Evolutionary conservation across 23 tunicate genomes (phyloP), one percentile per base, ranked within the genome.

Genomic region (Trididemnum miniatum): DNA sequence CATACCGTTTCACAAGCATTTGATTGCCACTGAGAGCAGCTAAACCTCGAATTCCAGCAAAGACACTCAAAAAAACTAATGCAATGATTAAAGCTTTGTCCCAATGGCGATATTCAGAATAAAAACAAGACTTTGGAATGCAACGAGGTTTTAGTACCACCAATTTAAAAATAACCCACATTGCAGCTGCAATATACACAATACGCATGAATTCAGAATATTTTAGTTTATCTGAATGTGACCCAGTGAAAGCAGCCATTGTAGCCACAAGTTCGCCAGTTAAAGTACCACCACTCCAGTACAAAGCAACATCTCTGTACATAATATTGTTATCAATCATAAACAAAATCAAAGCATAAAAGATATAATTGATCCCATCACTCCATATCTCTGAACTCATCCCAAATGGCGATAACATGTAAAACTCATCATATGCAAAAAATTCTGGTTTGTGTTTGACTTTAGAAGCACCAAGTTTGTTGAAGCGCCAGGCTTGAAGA

Each of bases 271-370:
- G 83, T 79, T 85, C 83, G 34, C 89, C 78, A 0, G 89, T 64
- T 20, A 85, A 24, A 37, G 80, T 85, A 1, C 74, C 76, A 18
- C 96, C 89, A 62, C 74, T 49, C 96, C 96, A 90, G 35, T 90
- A 90, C 62, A 90, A 50, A 1, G 85, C 86, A 32, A 59, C 54
- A 33, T 73, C 62, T 64, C 89, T 28, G 71, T 74, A 82, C 32
- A 73, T 78, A 26, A 69, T 37, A 28, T 76, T 30, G 60, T 90
- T 90, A 65, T 90, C 96, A 54, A 85, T 85, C 60, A 71, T 73
- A 64, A 78, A 90, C 0, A 90, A 80, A 5, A 90, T 90, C 32
- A 37, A 26, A 0, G 72, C 34, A 75, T 90, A 90, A 50, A 90
- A 51, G n/a, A 81, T 12, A 32, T 78, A 90, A 69, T 90, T 82